Evolutionary conservation across 2,797 vertebrate species (phyloP).

Genomic region (Sebastes iracundus): DNA sequence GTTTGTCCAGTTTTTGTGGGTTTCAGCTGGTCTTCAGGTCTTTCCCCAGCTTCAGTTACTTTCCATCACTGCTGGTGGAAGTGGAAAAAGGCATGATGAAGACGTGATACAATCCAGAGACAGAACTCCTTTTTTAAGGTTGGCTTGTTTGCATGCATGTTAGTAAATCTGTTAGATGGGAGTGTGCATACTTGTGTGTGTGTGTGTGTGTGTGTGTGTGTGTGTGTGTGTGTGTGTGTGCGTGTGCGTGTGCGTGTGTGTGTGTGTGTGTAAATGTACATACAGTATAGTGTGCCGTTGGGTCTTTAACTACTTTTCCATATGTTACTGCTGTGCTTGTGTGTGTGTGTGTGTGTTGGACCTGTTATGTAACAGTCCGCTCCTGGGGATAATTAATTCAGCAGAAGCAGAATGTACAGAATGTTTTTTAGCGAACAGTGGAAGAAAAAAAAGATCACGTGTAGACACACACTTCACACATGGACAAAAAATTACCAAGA

Average conservation of each 20-base stretch:
- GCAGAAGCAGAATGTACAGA: conserved; percentile 39
- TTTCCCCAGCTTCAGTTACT: not conserved
- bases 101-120: not conserved
- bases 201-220: not conserved
- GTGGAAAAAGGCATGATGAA: not conserved
- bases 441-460: not conserved
- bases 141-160: not conserved
- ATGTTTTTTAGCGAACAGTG: not conserved
- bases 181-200: not conserved
- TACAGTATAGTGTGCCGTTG: not conserved
- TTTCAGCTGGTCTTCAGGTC: not conserved
- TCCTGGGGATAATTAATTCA: conserved; percentile 39
- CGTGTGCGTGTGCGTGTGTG: not conserved
- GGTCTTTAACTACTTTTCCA: conserved; percentile 24
- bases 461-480: not conserved
- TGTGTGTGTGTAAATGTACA: not conserved
- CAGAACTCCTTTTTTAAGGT: not conserved
- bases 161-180: not conserved
- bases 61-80: not conserved
- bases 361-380: conserved; percentile 23
- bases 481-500: not conserved
- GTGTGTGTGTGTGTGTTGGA: not conserved
- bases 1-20: not conserved
- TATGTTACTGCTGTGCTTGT: not conserved
- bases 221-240: not conserved